A percentile compares a stretch with the other conserved stretches of the same genome.
phyloP scores from a whole-genome alignment of 2,113 vertebrate genomes.

The Neotoma lepida region DNA sequence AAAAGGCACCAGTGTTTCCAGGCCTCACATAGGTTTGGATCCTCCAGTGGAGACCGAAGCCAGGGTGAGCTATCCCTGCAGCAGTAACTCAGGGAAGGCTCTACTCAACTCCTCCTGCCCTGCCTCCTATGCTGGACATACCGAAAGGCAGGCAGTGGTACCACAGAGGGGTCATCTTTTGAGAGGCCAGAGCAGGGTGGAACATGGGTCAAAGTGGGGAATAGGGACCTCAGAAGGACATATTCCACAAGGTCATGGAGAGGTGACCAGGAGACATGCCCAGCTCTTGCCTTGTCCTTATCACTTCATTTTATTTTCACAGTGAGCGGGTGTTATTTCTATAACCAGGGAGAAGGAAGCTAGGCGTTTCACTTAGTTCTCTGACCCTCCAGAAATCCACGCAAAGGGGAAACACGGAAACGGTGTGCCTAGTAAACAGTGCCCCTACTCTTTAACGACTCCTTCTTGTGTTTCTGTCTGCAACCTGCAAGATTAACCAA shows the following conservation, averaged over 20 bases:
- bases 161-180: background rate
- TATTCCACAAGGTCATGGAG: background rate
- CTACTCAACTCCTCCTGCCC: background rate
- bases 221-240: fast-evolving
- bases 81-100: no score
- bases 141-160: background rate
- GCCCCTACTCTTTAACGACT: background rate
- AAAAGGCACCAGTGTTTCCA: fast-evolving
- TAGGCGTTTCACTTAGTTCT: background rate
- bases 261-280: background rate
- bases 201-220: background rate
- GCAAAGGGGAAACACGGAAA: background rate
- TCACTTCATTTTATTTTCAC: background rate
- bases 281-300: fast-evolving
- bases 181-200: background rate
- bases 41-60: background rate
- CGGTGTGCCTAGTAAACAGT: background rate
- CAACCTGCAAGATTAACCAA: background rate
- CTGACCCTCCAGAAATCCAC: background rate
- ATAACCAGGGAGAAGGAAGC: background rate
- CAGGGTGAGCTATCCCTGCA: no score
- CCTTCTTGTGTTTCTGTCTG: background rate
- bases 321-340: background rate
- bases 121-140: fast-evolving
- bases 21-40: background rate